Percentiles rank a stretch among this genome's conserved stretches.
These are phyloP conservation scores for Synergus itoensis DNA, from an alignment of 2,888 invertebrate species.

Conservation along the genomic window DNA sequence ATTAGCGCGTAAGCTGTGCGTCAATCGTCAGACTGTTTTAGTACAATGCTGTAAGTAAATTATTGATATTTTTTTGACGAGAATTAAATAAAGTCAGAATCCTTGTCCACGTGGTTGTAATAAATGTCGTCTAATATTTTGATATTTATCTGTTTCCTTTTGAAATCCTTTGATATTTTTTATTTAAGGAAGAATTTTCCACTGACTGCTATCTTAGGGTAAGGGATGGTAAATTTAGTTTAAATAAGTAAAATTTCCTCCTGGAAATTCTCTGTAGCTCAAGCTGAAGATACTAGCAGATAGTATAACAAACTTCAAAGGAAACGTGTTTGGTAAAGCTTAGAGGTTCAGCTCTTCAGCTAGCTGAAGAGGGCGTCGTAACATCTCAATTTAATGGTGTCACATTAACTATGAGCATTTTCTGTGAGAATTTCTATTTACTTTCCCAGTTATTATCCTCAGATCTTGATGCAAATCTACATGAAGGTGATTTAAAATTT, in stretches of 20 bases:
- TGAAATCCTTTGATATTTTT: too few relatives aligned
- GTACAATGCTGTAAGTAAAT: constrained; percentile 41
- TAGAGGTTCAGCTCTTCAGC: constrained; percentile 4
- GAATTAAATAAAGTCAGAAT: constrained; percentile 29
- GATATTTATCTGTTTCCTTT: neutral
- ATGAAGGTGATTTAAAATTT: too few relatives aligned
- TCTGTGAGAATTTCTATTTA: neutral
- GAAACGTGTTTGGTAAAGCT: constrained; percentile 28
- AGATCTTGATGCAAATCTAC: neutral
- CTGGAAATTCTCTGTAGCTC: constrained; percentile 3
- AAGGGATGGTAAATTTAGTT: constrained; percentile 5
- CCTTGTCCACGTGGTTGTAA: constrained; percentile 19
- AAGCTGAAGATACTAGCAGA: constrained; percentile 18
- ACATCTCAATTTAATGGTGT: constrained; percentile 30
- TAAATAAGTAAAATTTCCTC: neutral
- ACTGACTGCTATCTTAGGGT: neutral
- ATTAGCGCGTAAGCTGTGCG: constrained; percentile 34
- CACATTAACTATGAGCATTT: constrained; percentile 20
- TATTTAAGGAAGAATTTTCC: neutral
- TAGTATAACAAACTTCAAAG: constrained; percentile 27
- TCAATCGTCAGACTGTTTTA: constrained; percentile 38
- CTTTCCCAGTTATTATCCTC: neutral
- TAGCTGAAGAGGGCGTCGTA: neutral
- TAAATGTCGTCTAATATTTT: neutral
- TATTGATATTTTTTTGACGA: constrained; percentile 29